A percentile compares a stretch with the other conserved stretches of the same genome.
These are phyloP conservation scores for Xiphorhynchus elegans DNA, from an alignment of 2,113 vertebrate species.

Conservation along the genomic window DNA sequence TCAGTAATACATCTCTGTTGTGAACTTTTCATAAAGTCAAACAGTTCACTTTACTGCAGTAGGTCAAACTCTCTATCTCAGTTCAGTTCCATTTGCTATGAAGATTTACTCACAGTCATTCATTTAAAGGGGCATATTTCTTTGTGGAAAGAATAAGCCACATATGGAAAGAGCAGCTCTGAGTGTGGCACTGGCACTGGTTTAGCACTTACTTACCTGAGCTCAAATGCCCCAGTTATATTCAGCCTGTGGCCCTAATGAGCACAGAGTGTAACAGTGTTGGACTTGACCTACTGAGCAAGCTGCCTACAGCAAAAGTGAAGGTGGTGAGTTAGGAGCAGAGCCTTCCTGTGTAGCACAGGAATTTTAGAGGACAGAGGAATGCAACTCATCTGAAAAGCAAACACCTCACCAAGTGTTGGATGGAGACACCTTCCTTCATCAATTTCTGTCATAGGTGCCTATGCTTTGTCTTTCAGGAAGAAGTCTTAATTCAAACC, in stretches of 20 bases:
- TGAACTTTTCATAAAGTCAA: constrained; percentile 31
- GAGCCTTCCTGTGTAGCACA: neutral
- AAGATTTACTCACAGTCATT: constrained; percentile 6
- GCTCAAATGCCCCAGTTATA: neutral
- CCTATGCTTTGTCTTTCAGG: neutral
- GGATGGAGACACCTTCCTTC: neutral
- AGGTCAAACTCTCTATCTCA: constrained; percentile 22
- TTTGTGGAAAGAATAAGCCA: neutral
- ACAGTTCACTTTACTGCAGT: constrained; percentile 10
- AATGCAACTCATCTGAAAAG: neutral
- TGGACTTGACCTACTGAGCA: neutral
- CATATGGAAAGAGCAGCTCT: neutral
- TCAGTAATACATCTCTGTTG: constrained; percentile 3
- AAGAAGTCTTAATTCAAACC: neutral
- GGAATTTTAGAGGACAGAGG: neutral
- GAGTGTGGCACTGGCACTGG: neutral
- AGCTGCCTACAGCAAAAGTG: neutral
- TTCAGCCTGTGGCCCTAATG: neutral
- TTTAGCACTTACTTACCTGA: neutral
- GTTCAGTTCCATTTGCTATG: constrained; percentile 1
- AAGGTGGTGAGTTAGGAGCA: neutral
- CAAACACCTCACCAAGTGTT: neutral
- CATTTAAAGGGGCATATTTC: neutral
- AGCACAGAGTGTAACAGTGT: neutral
- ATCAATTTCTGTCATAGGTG: neutral